A percentile compares a stretch with the other conserved stretches of the same genome.
These are phyloP conservation scores for Cenopis cana DNA, from an alignment of 2,888 invertebrate species.

Conservation along the genomic window DNA sequence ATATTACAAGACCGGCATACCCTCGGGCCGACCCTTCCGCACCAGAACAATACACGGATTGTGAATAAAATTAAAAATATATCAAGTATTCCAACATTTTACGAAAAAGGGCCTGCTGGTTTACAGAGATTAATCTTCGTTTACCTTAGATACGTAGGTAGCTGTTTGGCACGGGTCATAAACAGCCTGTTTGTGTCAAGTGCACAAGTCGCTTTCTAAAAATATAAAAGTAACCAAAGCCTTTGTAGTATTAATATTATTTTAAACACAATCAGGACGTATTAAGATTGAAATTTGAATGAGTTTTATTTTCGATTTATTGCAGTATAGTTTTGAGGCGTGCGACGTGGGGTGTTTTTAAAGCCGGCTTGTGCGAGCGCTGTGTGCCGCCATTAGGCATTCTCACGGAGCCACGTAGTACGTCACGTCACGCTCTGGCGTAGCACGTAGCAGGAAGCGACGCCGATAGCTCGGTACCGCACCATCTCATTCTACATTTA, in stretches of 20 bases:
- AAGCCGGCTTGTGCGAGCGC: conserved; percentile 13
- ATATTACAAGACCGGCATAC: conserved; percentile 65
- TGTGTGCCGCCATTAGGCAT: conserved; percentile 26
- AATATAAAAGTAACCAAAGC: background rate
- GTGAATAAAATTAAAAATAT: conserved; percentile 73
- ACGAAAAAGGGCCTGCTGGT: conserved; percentile 54
- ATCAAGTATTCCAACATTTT: conserved; percentile 58
- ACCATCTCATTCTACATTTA: conserved; percentile 21
- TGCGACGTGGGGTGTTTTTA: conserved; percentile 12
- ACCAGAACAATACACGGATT: conserved; percentile 66
- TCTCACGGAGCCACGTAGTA: conserved; percentile 3
- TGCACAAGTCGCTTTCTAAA: conserved; percentile 2
- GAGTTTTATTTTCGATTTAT: background rate
- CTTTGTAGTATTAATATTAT: background rate
- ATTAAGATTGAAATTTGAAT: background rate
- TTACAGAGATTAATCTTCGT: conserved; percentile 53
- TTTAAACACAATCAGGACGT: background rate
- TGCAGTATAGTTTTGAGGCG: background rate
- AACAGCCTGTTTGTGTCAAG: conserved; percentile 23
- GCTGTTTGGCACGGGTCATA: conserved; percentile 21
- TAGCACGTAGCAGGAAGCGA: conserved; percentile 30
- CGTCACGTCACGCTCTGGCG: conserved; percentile 12
- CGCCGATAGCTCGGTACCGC: conserved; percentile 20
- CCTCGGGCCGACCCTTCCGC: conserved; percentile 58
- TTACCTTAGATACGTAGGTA: conserved; percentile 29